Evolutionary conservation across 1,140 invertebrate genomes (phyloP), one percentile per base, ranked within the genome.

Genomic region (Laodelphax striatellus): DNA sequence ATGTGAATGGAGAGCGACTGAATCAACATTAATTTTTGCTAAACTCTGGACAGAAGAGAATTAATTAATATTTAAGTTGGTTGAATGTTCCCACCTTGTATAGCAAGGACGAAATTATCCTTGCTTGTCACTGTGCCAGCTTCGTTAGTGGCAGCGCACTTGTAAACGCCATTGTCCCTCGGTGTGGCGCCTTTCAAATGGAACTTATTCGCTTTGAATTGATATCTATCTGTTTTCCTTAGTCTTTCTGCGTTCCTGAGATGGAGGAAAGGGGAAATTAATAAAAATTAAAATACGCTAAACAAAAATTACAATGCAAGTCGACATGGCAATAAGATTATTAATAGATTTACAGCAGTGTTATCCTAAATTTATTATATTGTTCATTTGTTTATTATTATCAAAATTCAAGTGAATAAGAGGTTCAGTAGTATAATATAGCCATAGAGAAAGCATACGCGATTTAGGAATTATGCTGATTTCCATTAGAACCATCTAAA

Each of bases 101-200:
- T 72, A 50, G 74, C 75, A 4, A 84, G 69, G 9, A 78, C 68
- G 63, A 81, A 80, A 67, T 79, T 80, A 54, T 73, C 74, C 0
- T 63, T 64, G 62, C 84, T 87, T 44, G 81, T 77, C 57, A 76
- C 70, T 0, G 74, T 70, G 0, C 82, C 84, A 8, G 81, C 85
- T 34, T 79, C 76, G 70, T 86, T 88, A 60, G 77, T 76, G 0
- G 82, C 85, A 16, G 73, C 67, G 69, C 86, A 88, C 2, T 79
- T 78, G 70, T 87, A 88, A 56, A 87, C 77, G 1, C 86, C 86
- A 71, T 86, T 87, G 69, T 87, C 86, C 19, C 76, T 74, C 11
- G 79, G 68, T 6, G 77, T 77, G 0, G 82, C 78, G 57, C 75
- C 72, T 56, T 78, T 79, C 9, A 90, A 75, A 22, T 83, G 78